Percentiles rank a stretch among this genome's conserved stretches.
These are phyloP conservation scores for Cettia cetti DNA, from an alignment of 2,113 vertebrate genomes.

Conservation along the genomic window DNA sequence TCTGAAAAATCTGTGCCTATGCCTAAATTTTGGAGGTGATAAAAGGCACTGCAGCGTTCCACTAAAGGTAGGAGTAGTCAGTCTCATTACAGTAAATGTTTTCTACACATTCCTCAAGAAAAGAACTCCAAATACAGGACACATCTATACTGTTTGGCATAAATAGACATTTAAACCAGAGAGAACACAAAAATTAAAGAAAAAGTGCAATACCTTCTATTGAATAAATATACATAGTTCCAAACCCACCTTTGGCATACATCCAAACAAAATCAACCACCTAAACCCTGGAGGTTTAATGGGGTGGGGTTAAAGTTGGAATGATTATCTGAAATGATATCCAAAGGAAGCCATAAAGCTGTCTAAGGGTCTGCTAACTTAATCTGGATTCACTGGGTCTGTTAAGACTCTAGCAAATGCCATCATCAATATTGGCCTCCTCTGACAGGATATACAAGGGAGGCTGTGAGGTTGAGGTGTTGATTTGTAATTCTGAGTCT, in stretches of 20 bases:
- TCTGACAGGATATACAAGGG: not conserved
- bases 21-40: not conserved
- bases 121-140: not conserved
- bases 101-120: not conserved
- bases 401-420: not conserved
- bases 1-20: not conserved
- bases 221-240: not conserved
- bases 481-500: not conserved
- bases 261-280: not conserved
- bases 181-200: not conserved
- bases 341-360: not conserved
- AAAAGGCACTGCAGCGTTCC: not conserved
- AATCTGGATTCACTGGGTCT: not conserved
- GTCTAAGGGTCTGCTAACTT: not conserved
- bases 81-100: not conserved
- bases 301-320: not conserved
- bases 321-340: not conserved
- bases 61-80: not conserved
- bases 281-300: not conserved
- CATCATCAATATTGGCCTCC: not conserved
- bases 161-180: not conserved
- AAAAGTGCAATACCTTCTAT: not conserved
- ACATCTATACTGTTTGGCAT: not conserved
- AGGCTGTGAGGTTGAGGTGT: not conserved
- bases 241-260: not conserved